Conservation (phyloP, 2,113 vertebrate species). For the Saccopteryx bilineata region DNA sequence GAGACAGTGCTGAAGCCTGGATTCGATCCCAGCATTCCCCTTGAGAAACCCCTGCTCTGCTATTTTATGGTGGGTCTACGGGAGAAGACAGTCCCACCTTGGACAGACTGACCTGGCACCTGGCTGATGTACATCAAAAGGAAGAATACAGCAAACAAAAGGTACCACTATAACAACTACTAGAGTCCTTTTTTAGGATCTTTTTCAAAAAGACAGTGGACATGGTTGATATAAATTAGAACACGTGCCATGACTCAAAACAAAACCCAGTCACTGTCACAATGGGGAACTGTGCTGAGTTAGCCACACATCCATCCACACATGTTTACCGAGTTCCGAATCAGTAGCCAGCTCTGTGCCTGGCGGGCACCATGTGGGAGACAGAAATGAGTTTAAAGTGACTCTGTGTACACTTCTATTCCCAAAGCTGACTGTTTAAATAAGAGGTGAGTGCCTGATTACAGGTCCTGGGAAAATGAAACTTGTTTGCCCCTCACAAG, state of each 20-base stretch:
- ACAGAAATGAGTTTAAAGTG: background rate
- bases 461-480: background rate
- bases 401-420: background rate
- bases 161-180: background rate
- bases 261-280: background rate
- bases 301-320: background rate
- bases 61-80: fast-evolving
- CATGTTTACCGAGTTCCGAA: background rate
- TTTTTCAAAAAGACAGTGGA: background rate
- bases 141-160: background rate
- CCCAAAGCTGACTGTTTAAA: background rate
- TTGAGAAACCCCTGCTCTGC: background rate
- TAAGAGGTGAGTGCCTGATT: background rate
- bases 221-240: background rate
- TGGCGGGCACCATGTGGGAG: background rate
- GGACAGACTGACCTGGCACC: background rate
- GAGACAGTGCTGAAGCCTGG: background rate
- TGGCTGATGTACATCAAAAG: background rate
- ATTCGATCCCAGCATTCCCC: background rate
- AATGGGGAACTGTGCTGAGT: background rate
- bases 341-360: background rate
- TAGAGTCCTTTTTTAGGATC: background rate
- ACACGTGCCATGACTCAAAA: background rate
- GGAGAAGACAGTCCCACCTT: background rate
- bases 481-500: background rate